Evolutionary conservation across 2,888 invertebrate species (phyloP).

Genomic region (Caenorhabditis uteleia): DNA sequence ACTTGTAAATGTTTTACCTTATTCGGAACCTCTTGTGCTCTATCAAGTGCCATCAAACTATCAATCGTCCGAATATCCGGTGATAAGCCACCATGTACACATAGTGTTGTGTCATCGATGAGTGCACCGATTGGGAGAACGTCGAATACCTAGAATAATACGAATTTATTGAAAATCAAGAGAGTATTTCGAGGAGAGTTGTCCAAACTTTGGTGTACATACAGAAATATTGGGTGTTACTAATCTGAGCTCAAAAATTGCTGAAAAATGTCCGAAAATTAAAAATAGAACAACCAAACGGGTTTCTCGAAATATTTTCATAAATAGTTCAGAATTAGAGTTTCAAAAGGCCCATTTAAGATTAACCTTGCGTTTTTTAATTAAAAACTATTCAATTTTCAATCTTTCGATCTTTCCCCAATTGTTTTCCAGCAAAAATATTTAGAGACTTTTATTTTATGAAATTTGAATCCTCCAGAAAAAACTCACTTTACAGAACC

Average conservation of each 20-base stretch:
- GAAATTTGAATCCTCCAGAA: neutral
- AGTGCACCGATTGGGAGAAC: constrained; percentile 95
- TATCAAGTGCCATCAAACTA: constrained; percentile 58
- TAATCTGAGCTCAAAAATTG: too few species aligned
- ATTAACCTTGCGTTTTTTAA: too few species aligned
- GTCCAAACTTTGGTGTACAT: too few species aligned
- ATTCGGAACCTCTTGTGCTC: constrained; percentile 58
- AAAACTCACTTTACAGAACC: constrained; percentile 83
- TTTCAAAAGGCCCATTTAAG: too few species aligned
- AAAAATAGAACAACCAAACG: too few species aligned
- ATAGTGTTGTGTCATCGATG: constrained; percentile 94
- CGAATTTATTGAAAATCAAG: constrained; percentile 1
- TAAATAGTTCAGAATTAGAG: too few species aligned
- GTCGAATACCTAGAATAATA: constrained; percentile 74
- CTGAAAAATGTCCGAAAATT: too few species aligned
- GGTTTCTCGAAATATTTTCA: too few species aligned
- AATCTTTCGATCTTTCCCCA: too few species aligned
- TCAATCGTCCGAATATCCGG: constrained; percentile 95
- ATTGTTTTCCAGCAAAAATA: too few species aligned
- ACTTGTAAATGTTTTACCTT: constrained; percentile 17
- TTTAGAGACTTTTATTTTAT: neutral
- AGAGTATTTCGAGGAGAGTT: too few species aligned
- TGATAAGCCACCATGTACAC: constrained; percentile 96
- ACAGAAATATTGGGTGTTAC: too few species aligned
- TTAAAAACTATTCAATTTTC: neutral